Evolutionary conservation across 2,113 vertebrate genomes (phyloP).

Genomic region (Chauna torquata): DNA sequence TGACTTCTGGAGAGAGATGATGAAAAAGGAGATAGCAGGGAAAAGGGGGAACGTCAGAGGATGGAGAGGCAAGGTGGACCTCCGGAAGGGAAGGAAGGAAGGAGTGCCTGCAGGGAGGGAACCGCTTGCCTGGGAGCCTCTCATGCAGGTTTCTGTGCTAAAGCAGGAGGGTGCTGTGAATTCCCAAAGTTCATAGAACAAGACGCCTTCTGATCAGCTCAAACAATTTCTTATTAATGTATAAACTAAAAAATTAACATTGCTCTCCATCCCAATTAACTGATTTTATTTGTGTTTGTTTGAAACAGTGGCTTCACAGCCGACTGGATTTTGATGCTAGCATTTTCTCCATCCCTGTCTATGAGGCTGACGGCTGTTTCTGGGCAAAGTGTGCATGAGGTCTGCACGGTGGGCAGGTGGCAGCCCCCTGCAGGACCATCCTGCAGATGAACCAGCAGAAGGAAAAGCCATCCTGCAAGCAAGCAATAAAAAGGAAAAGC

Average conservation of each 20-base stretch:
- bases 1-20: background rate
- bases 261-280: background rate
- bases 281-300: background rate
- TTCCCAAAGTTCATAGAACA: background rate
- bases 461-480: background rate
- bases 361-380: background rate
- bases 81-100: background rate
- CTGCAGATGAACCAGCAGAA: background rate
- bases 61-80: background rate
- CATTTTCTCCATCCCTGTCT: background rate
- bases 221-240: background rate
- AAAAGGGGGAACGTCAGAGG: background rate
- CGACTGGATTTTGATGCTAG: background rate
- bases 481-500: background rate
- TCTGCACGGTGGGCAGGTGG: rapidly evolving
- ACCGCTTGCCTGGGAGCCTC: background rate
- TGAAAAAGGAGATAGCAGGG: background rate
- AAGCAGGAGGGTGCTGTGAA: background rate
- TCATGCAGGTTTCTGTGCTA: background rate
- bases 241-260: background rate
- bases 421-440: background rate
- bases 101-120: background rate
- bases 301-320: background rate
- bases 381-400: rapidly evolving
- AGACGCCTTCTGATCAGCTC: background rate